Evolutionary conservation across 2,888 invertebrate species (phyloP).

Genomic region (Miltochrista miniata): DNA sequence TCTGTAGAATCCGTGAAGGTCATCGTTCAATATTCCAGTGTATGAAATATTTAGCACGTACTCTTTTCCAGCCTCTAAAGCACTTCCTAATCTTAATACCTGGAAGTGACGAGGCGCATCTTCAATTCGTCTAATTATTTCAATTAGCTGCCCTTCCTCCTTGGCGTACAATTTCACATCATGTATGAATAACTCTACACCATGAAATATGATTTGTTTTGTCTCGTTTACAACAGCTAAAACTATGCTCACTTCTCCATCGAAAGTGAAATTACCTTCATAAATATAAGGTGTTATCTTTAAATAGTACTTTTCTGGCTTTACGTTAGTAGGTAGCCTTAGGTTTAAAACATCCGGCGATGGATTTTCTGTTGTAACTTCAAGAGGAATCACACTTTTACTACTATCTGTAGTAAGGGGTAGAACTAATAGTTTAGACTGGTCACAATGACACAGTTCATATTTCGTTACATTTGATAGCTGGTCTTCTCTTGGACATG

Average conservation of each 20-base stretch:
- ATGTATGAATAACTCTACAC: slow-evolving; percentile 86
- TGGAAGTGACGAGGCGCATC: slow-evolving; percentile 87
- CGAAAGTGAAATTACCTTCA: slow-evolving; percentile 91
- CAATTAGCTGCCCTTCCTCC: slow-evolving; percentile 54
- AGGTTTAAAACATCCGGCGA: slow-evolving; percentile 73
- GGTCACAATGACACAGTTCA: slow-evolving; percentile 70
- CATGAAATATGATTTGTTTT: slow-evolving; percentile 89
- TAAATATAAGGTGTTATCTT: slow-evolving; percentile 88
- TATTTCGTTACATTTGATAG: slow-evolving; percentile 75
- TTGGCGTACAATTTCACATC: slow-evolving; percentile 80
- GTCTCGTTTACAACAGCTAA: slow-evolving; percentile 85
- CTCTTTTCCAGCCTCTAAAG: slow-evolving; percentile 82
- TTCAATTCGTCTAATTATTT: slow-evolving; percentile 71
- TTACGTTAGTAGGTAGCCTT: slow-evolving; percentile 86
- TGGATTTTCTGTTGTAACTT: slow-evolving; percentile 50
- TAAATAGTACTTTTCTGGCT: slow-evolving; percentile 88
- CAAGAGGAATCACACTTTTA: slow-evolving; percentile 62
- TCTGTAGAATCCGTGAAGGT: slow-evolving; percentile 91
- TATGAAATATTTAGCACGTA: slow-evolving; percentile 89
- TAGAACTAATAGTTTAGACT: slow-evolving; percentile 68
- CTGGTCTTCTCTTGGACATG: slow-evolving; percentile 83
- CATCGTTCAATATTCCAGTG: slow-evolving; percentile 88
- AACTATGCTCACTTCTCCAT: slow-evolving; percentile 86
- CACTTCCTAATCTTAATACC: slow-evolving; percentile 84
- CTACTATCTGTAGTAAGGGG: slow-evolving; percentile 69